phyloP scores from a whole-genome alignment of 2,888 invertebrate genomes.

The Tenodera sinensis region DNA sequence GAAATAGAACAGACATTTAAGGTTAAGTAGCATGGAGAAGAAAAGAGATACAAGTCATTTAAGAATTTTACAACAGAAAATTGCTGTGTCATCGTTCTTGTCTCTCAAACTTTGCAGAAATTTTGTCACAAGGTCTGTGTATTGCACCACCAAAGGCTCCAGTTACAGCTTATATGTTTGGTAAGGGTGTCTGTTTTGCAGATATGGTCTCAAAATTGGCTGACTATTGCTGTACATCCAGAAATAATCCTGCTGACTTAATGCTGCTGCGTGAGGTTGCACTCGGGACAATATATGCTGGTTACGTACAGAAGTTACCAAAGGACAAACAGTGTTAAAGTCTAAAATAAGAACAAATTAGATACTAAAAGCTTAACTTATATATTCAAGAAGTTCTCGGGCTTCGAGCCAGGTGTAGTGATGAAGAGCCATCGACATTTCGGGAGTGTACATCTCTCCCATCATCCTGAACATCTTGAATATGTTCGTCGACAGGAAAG shows the following conservation, averaged over 20 bases:
- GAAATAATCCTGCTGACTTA: conserved; percentile 69
- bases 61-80: conserved; percentile 79
- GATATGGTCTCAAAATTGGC: conserved; percentile 99
- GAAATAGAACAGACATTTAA: conserved; percentile 69
- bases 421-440: too few species aligned
- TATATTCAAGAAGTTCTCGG: too few species aligned
- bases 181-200: conserved; percentile 96
- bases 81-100: conserved; percentile 97
- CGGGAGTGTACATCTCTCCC: too few species aligned
- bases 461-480: too few species aligned
- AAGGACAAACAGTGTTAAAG: conserved; percentile 79
- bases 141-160: conserved; percentile 99
- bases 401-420: too few species aligned
- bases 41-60: conserved; percentile 81
- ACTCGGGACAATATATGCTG: conserved; percentile 85
- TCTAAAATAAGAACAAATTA: too few species aligned
- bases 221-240: conserved; percentile 85
- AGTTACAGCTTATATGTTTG: conserved; percentile 94
- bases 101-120: conserved; percentile 91
- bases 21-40: conserved; percentile 73
- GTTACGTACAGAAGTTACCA: conserved; percentile 74
- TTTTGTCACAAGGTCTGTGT: conserved; percentile 85
- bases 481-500: too few species aligned
- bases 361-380: too few species aligned
- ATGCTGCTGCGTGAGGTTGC: conserved; percentile 94